Base-by-base conservation (phyloP, 1,140 invertebrate species). In the Hyles vespertilio region DNA sequence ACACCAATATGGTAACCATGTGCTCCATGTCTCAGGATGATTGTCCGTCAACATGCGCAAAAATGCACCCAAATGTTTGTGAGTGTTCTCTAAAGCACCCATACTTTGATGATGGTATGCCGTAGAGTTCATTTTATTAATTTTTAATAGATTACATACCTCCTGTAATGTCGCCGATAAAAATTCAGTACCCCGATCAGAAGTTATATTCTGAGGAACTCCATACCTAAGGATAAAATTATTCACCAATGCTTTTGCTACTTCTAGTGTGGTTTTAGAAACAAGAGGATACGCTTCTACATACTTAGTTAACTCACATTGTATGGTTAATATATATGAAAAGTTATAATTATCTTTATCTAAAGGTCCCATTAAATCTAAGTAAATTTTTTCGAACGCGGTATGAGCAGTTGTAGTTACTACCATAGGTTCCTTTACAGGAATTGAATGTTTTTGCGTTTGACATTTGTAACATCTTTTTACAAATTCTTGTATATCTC, bases 1-100 rank as follows among this genome's bases (percentile, higher is more conserved):
- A 54, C 61, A 70, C 61, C 68, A 70, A 55, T 33, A 67, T 2
- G 60, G 60, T 4, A 70, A 36, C 67, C 67, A 69, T 3, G 11
- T n/a, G 40, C 68, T 67, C 65, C 68, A 67, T 9, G 53, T 12
- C 5, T 59, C 48, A 2, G 46, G 5, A 32, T 51, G 48, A 5
- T 53, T 51, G 8, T 55, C 50, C 32, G 12, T 10, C 22, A 65
- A 45, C 8, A 70, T 70, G 33, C 62, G 51, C n/a, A 70, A 51
- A 59, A 55, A 70, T 2, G 58, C 5, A 36, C 52, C 53, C n/a
- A 70, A 33, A 56, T 40, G 32, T 62, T 70, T 70, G 32, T 70
- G 65, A 7, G 61, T 32, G 48, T 65, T 61, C 51, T 70, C 67
- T 12, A 63, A n/a, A 9, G 58, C 52, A 4, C 65, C 58, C 22